Evolutionary conservation across 1,140 invertebrate genomes (phyloP).

Genomic region (Drusus annulatus): DNA sequence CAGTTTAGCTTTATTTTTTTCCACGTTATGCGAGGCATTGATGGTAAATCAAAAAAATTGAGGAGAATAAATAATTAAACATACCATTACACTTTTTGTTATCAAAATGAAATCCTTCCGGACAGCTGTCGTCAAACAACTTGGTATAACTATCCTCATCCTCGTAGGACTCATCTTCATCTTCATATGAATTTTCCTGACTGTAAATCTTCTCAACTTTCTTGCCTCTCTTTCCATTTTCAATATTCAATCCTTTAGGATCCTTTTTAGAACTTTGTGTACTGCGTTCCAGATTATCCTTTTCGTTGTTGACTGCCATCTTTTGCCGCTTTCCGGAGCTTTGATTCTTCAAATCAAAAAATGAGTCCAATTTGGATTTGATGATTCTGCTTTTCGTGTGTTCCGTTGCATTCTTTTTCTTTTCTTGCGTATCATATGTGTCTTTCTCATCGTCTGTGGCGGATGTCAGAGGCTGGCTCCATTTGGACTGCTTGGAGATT

Average conservation of each 20-base stretch:
- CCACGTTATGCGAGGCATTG: too few relatives aligned
- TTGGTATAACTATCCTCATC: constrained; percentile 31
- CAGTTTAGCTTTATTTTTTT: too few relatives aligned
- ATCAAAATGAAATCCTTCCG: constrained; percentile 38
- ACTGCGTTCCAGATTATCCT: background rate
- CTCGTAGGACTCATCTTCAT: constrained; percentile 31
- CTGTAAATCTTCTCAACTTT: background rate
- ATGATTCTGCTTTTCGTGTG: background rate
- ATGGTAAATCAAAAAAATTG: background rate
- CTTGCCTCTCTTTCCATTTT: background rate
- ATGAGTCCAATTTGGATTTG: background rate
- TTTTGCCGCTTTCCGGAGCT: background rate
- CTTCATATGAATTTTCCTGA: constrained; percentile 11
- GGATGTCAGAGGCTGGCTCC: background rate
- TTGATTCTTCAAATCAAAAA: constrained; percentile 33
- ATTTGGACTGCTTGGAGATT: constrained; percentile 44
- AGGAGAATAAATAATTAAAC: background rate
- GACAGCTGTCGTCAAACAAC: constrained; percentile 42
- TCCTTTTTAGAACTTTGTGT: too few relatives aligned
- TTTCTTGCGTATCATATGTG: constrained; percentile 22
- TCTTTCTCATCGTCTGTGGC: constrained; percentile 25
- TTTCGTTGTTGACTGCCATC: background rate
- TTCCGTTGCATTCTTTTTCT: constrained; percentile 22
- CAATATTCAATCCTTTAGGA: background rate
- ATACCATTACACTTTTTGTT: constrained; percentile 42